Percentiles rank a stretch among this genome's conserved stretches.
Evolutionary conservation across 2,888 invertebrate genomes (phyloP).

Genomic region (Calliphora vomitoria): DNA sequence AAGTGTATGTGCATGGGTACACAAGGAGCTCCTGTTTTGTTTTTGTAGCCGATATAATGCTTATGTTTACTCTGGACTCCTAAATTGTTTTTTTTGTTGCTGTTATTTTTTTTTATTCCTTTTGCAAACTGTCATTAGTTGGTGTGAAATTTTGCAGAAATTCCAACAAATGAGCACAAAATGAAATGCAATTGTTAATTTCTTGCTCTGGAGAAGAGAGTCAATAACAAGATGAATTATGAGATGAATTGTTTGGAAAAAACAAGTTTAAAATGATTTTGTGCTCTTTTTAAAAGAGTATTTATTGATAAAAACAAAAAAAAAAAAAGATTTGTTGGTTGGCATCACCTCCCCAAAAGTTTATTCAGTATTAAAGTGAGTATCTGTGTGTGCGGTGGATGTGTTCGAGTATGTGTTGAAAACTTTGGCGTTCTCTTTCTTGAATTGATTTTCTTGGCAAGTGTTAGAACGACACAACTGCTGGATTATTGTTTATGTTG

Average conservation of each 20-base stretch:
- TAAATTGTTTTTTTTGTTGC: constrained; percentile 44
- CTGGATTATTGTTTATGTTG: constrained; percentile 30
- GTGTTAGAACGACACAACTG: constrained; percentile 70
- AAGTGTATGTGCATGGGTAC: not conserved
- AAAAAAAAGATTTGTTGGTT: constrained; percentile 13
- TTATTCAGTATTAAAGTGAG: not conserved
- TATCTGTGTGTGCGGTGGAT: not conserved
- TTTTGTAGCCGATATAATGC: constrained; percentile 43
- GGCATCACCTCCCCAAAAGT: constrained; percentile 60
- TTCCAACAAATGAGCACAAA: constrained; percentile 62
- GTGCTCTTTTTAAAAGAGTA: constrained; percentile 46
- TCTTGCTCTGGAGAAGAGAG: constrained; percentile 33
- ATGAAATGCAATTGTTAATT: constrained; percentile 37
- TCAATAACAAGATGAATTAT: constrained; percentile 40
- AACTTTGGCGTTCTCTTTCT: constrained; percentile 63
- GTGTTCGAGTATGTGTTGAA: not conserved
- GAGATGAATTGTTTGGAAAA: constrained; percentile 36
- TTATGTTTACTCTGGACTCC: constrained; percentile 60
- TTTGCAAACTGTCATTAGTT: constrained; percentile 64
- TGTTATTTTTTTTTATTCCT: not conserved
- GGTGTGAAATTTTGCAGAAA: constrained; percentile 73
- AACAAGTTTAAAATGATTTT: constrained; percentile 13
- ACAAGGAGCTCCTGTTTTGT: constrained; percentile 60
- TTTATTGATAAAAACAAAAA: not conserved
- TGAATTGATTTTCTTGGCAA: constrained; percentile 33